Evolutionary conservation across 92 coral and sea anemone species (phyloP).

Genomic region (Bergia sp.): DNA sequence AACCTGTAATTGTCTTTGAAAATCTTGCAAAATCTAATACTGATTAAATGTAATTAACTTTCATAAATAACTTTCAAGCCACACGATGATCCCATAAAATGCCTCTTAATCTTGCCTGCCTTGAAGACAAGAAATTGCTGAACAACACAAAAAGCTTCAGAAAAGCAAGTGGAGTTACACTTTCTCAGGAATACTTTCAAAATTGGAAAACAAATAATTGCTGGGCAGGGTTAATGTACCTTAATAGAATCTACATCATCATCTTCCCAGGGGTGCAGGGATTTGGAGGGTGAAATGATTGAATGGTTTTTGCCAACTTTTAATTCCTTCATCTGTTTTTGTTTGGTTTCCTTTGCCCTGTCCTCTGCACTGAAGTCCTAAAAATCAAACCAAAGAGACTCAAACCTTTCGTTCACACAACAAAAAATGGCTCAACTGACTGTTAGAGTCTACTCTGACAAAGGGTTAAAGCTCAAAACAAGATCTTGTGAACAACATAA

Average conservation of each 20-base stretch:
- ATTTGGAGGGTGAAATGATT: neutral
- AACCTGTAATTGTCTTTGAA: neutral
- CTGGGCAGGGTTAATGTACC: neutral
- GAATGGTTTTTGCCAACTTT: neutral
- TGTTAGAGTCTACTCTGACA: too few species aligned
- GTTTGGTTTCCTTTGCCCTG: conserved; percentile 18
- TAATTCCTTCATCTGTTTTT: conserved; percentile 2
- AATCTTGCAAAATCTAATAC: too few species aligned
- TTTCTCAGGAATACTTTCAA: neutral
- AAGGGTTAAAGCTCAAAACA: neutral
- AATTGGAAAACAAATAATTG: neutral
- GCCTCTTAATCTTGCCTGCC: neutral
- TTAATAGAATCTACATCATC: conserved; percentile 36
- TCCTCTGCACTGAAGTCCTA: conserved; percentile 40
- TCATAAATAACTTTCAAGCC: neutral
- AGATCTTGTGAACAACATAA: neutral
- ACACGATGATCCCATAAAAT: neutral
- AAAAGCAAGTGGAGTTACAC: neutral
- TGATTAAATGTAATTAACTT: too few species aligned
- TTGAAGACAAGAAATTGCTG: too few species aligned
- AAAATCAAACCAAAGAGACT: neutral
- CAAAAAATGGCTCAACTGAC: neutral
- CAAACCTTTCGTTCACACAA: neutral
- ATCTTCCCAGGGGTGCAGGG: conserved; percentile 23
- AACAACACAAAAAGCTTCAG: too few species aligned